phyloP scores from a whole-genome alignment of 2,797 vertebrate species.

The Lophotriccus pileatus region DNA sequence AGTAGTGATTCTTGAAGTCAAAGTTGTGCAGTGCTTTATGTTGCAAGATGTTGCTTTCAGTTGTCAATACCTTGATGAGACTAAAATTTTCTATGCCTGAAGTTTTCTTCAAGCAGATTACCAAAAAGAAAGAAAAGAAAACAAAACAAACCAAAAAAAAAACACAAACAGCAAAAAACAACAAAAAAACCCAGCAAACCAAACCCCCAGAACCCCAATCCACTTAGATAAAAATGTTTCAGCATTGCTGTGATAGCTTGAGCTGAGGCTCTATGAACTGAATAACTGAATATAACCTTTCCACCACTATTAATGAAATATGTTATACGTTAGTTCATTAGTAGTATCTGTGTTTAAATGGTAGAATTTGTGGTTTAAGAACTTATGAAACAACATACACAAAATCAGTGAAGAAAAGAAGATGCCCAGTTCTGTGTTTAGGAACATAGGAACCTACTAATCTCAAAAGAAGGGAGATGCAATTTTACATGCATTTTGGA shows the following conservation, averaged over 20 bases:
- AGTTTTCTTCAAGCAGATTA: neutral
- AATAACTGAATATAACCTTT: neutral
- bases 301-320: neutral
- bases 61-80: neutral
- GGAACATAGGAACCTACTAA: neutral
- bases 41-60: neutral
- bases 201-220: neutral
- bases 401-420: neutral
- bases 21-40: neutral
- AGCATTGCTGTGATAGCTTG: neutral
- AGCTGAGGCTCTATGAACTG: neutral
- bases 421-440: neutral
- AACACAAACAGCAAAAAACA: neutral
- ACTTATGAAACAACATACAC: neutral
- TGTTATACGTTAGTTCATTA: neutral
- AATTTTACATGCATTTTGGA: neutral
- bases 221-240: neutral
- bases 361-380: neutral
- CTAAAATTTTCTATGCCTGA: neutral
- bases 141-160: neutral
- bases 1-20: neutral
- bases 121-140: too few species aligned
- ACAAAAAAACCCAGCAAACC: neutral
- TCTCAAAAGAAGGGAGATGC: neutral
- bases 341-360: neutral